phyloP scores from a whole-genome alignment of 2,113 vertebrate genomes.

The Thamnaconus septentrionalis region DNA sequence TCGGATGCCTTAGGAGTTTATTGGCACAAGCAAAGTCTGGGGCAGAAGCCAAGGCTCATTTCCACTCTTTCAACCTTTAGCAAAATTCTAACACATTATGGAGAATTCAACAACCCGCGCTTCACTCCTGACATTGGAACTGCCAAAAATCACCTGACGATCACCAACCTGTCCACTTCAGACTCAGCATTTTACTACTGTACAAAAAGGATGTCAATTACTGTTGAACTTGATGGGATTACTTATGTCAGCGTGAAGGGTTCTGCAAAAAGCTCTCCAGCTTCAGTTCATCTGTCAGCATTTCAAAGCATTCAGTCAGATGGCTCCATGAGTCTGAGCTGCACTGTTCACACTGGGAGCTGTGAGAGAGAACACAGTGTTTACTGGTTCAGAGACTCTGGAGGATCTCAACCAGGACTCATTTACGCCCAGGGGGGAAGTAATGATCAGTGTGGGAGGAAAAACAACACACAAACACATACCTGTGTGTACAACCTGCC shows the following conservation, averaged over 20 bases:
- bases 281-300: conserved; percentile 27
- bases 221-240: conserved; percentile 13
- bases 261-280: not conserved
- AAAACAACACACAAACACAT: not conserved
- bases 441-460: conserved; percentile 29
- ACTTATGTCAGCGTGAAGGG: conserved; percentile 10
- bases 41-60: conserved; percentile 34
- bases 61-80: no score
- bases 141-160: conserved; percentile 26
- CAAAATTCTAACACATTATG: not conserved
- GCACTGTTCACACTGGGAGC: conserved; percentile 37
- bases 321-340: conserved; percentile 54
- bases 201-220: not conserved
- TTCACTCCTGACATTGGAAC: conserved; percentile 32
- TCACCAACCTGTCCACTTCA: conserved; percentile 7
- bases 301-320: conserved; percentile 23
- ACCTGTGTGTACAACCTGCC: not conserved
- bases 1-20: not conserved
- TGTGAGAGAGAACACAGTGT: conserved; percentile 55
- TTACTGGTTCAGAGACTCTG: conserved; percentile 56
- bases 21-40: conserved; percentile 55
- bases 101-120: conserved; percentile 17
- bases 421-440: conserved; percentile 39
- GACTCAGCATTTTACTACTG: conserved; percentile 62
- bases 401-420: conserved; percentile 28